Base-by-base conservation (phyloP, 1,140 invertebrate species). In the Pectinophora gossypiella region DNA sequence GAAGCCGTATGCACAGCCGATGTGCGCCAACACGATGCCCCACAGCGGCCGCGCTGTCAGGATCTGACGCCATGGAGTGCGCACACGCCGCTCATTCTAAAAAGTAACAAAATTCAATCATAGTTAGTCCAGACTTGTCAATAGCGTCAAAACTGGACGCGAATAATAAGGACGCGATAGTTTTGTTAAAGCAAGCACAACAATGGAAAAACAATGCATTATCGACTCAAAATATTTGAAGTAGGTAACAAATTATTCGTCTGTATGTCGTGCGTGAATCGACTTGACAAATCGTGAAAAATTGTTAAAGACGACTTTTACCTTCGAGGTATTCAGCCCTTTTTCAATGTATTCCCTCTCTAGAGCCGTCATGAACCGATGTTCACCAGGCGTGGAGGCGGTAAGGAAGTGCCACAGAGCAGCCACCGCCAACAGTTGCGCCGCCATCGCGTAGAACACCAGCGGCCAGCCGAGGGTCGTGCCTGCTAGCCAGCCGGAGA, bases 371-470 rank as follows among this genome's bases (percentile, higher is more conserved):
- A 95, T 94, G 3, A 85, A 62, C 7, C 73, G 78, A 49, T 91
- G 90, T 1, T 89, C 77, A 0, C 76, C 68, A 0, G 97, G 97
- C 3, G 89, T 86, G 65, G 93, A 92, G 0, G 91, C 89, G 0
- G 93, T 91, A 27, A 92, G 87, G 36, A 91, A 81, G 32, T 90
- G 79, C 90, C 93, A 96, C 0, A 90, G 5, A 0, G 90, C 55
- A 6, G 90, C 89, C 90, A 93, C 94, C 0, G 89, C 0, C 0
- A 94, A 54, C 10, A 91, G 89, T 0, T 92, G 52, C 3, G 65
- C 85, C 49, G 95, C 95, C 66, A 95, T 94, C 0, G 92, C 69
- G 65, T 96, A 96, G 72, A 95, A 96, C 5, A 94, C 91, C 15
- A 91, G 88, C 0, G 94, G 94, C 95, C 95, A 96, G 0, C 95